These are phyloP conservation scores for Bufo bufo DNA, from an alignment of 2,113 vertebrate species.

Conservation along the genomic window DNA sequence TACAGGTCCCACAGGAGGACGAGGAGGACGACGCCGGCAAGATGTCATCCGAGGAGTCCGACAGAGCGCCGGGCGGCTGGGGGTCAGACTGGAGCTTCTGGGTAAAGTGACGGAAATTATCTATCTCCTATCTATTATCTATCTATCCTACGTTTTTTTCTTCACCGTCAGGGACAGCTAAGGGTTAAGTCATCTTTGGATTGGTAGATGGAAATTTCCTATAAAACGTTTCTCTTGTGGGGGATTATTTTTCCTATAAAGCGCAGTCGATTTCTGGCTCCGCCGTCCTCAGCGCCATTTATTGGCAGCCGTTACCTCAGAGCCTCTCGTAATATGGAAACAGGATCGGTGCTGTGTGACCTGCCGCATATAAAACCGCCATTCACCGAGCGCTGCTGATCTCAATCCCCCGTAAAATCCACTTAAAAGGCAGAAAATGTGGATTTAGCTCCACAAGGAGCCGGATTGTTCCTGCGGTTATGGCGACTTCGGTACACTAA, in stretches of 20 bases:
- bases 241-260: slow-evolving; percentile 16
- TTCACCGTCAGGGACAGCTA: not conserved
- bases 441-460: not conserved
- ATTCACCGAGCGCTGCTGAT: not conserved
- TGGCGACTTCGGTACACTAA: not conserved
- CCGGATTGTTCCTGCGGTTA: not conserved
- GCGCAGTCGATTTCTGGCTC: too few species aligned
- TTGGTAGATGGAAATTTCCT: not conserved
- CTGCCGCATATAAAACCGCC: not conserved
- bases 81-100: slow-evolving; percentile 77
- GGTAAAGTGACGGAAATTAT: slow-evolving; percentile 63
- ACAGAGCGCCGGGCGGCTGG: slow-evolving; percentile 68
- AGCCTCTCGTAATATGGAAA: not conserved
- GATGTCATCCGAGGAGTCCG: slow-evolving; percentile 66
- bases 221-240: not conserved
- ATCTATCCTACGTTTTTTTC: not conserved
- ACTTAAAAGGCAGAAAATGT: not conserved
- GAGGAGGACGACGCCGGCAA: slow-evolving; percentile 65
- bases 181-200: not conserved
- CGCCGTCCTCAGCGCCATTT: too few species aligned
- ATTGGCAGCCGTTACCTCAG: not conserved
- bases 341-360: not conserved
- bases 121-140: not conserved
- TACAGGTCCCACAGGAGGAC: slow-evolving; percentile 62
- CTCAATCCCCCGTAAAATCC: not conserved